A percentile compares a stretch with the other conserved stretches of the same genome.
Conservation (phyloP, 2,888 invertebrate species). For the Acanthosepion lycidas region DNA sequence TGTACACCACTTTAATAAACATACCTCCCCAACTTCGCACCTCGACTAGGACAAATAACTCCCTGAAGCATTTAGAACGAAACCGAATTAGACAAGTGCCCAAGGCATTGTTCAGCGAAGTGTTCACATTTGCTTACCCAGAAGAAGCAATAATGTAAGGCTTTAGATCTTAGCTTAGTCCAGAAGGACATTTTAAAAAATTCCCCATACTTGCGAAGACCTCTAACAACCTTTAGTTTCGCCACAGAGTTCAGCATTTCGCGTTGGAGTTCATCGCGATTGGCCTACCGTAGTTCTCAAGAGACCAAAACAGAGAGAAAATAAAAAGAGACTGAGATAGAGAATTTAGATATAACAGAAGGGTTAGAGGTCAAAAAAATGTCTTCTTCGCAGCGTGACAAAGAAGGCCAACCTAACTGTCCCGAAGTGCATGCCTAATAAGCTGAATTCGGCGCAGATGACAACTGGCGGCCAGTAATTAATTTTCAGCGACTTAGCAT, state of each 20-base stretch:
- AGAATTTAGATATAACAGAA: background rate
- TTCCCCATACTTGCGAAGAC: background rate
- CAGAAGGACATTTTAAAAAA: background rate
- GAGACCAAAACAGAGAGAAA: background rate
- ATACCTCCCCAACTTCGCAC: background rate
- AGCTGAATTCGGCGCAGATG: background rate
- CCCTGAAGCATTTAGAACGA: background rate
- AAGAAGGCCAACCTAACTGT: background rate
- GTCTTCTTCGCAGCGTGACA: background rate
- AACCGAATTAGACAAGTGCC: background rate
- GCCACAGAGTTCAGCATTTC: background rate
- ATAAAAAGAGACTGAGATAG: background rate
- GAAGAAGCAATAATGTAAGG: background rate
- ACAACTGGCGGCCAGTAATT: background rate
- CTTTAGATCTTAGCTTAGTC: background rate
- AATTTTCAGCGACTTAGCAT: background rate
- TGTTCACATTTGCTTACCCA: background rate
- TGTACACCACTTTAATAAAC: background rate
- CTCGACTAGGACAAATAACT: background rate
- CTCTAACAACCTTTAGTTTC: background rate
- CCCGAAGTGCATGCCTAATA: background rate
- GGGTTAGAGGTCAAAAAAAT: background rate
- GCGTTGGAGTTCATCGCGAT: too few relatives aligned
- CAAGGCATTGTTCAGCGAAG: background rate
- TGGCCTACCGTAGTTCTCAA: background rate